These are phyloP conservation scores for Chironomus tepperi DNA, from an alignment of 1,140 invertebrate genomes.

Conservation along the genomic window DNA sequence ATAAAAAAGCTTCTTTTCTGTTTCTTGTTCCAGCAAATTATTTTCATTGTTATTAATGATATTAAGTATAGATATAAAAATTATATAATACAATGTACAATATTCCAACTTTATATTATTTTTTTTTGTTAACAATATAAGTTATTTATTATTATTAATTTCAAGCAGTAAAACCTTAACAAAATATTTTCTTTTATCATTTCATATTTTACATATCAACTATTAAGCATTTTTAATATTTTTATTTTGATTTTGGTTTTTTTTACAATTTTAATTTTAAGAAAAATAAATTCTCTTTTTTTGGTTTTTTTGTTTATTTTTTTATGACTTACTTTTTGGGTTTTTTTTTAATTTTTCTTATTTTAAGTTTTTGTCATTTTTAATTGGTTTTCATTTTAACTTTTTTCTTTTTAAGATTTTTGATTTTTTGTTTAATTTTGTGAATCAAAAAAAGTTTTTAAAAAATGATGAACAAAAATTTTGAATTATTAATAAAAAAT, in stretches of 20 bases:
- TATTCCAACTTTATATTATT: too few species aligned
- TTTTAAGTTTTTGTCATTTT: background rate
- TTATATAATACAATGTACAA: background rate
- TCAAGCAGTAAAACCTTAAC: constrained; percentile 21
- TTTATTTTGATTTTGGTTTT: constrained; percentile 15
- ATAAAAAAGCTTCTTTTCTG: constrained; percentile 21
- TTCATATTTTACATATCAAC: too few species aligned
- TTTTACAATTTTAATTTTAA: background rate
- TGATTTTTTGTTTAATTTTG: background rate
- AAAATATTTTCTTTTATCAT: background rate
- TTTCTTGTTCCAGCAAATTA: constrained; percentile 2
- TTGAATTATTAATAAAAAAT: too few species aligned
- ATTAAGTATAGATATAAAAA: constrained; percentile 6
- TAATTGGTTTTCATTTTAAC: background rate
- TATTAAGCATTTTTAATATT: constrained; percentile 2
- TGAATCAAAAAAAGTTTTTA: too few species aligned
- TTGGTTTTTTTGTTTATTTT: background rate
- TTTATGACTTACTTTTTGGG: background rate
- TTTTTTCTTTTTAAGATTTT: constrained; percentile 13
- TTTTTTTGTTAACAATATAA: background rate
- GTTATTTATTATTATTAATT: background rate
- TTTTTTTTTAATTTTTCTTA: background rate
- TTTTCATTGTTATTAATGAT: background rate
- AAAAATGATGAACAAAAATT: too few species aligned
- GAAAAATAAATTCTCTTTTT: background rate